Evolutionary conservation across 2,888 invertebrate species (phyloP).

Genomic region (Heliconius hortense): DNA sequence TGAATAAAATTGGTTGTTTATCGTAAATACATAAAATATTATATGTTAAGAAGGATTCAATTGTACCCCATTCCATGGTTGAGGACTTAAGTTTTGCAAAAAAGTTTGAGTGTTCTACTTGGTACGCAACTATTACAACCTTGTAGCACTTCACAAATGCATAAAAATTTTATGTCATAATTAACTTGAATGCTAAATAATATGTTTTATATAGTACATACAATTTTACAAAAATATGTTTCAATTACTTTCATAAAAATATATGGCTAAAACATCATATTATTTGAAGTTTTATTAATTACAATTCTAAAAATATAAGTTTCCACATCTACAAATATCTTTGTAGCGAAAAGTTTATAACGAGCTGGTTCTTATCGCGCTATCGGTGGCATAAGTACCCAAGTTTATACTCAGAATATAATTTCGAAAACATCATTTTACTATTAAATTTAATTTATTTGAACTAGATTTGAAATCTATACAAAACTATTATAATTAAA

Average conservation of each 20-base stretch:
- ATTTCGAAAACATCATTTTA: background rate
- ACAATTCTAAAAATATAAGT: slow-evolving; percentile 5
- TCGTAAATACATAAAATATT: background rate
- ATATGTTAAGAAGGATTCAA: background rate
- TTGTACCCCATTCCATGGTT: background rate
- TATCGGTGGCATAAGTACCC: slow-evolving; percentile 10
- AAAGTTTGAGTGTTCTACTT: too few species aligned
- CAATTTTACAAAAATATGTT: background rate
- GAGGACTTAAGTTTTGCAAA: background rate
- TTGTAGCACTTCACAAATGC: too few species aligned
- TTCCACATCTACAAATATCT: slow-evolving; percentile 1
- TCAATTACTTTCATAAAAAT: background rate
- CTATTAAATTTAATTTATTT: slow-evolving; percentile 11
- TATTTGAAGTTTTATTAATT: slow-evolving; percentile 6
- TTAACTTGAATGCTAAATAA: too few species aligned
- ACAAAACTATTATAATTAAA: too few species aligned
- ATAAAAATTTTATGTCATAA: too few species aligned
- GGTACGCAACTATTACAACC: too few species aligned
- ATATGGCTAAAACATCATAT: background rate
- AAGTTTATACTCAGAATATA: background rate
- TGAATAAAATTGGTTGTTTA: too few species aligned
- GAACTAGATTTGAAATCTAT: background rate
- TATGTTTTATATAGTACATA: too few species aligned
- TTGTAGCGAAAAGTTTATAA: slow-evolving; percentile 17
- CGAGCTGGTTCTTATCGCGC: slow-evolving; percentile 16